Base-by-base conservation (phyloP, 2,888 invertebrate species). In the Strigamia maritima region DNA sequence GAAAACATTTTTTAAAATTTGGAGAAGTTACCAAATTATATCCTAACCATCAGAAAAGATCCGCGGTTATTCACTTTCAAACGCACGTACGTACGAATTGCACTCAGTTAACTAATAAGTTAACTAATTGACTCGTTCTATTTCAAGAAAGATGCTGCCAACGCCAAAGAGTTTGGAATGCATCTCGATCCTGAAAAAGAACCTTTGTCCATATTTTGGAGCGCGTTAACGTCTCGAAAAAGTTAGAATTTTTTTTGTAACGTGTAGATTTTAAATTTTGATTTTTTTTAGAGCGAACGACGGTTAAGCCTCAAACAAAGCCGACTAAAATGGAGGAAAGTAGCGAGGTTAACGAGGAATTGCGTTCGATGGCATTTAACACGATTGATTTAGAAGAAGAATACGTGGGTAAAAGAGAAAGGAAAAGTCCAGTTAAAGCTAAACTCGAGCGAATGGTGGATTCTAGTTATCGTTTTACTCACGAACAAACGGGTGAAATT, bases 21-120 rank as follows among this genome's bases (percentile, higher is more conserved):
- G 94, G 94, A 0, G 88, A 88, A 60, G 89, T 93, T 2, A 88
- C 89, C 16, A 89, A 90, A 81, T 90, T 94, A 77, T 88, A 89
- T 49, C 86, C 92, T 78, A 89, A 90, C 77, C 90, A 90, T 0
- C 90, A 89, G 80, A 90, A 90, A 77, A 88, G 89, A 80, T 88
- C 89, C 82, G 93, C 93, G 81, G 89, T 90, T 0, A 89, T 94
- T 10, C 91, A 91, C 83, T 94, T 92, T 86, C 89, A 89, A 60
- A 89, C 87, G 49, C 89, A 89, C 77, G 88, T 84, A 82, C 82
- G 82, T 44, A 35, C 26, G 19, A 24, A 60, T 60, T 19, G 35
- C 3, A 12, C 1, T 4, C 14, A 44, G 22, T 24, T 60, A 24
- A 4, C 22, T n/a, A 60, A 24, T 60, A 4, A 24, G 12, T n/a